A percentile compares a stretch with the other conserved stretches of the same genome.
phyloP scores from a whole-genome alignment of 2,888 invertebrate genomes.

The Crocallis elinguaria region DNA sequence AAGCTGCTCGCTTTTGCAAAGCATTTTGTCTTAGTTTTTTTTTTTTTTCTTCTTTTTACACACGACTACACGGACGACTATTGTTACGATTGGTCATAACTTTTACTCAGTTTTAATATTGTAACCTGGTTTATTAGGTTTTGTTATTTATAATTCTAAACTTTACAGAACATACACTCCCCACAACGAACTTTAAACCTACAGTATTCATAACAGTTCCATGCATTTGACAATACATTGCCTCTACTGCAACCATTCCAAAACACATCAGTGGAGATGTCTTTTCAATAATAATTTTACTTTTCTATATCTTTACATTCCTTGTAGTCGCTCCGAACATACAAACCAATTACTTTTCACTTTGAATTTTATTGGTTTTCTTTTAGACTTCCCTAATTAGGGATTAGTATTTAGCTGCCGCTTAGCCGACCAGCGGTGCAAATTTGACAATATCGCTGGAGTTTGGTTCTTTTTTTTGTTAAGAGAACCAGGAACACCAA shows the following conservation, averaged over 20 bases:
- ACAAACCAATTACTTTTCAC: constrained; percentile 42
- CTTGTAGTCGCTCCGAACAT: constrained; percentile 22
- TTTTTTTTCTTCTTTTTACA: constrained; percentile 57
- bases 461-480: constrained; percentile 54
- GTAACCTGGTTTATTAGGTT: constrained; percentile 8
- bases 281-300: constrained; percentile 1
- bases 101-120: constrained; percentile 10
- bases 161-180: constrained; percentile 2
- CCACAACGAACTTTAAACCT: constrained; percentile 1
- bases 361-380: constrained; percentile 42
- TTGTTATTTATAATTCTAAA: constrained; percentile 4
- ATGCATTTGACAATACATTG: neutral
- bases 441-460: constrained; percentile 60
- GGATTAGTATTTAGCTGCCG: constrained; percentile 58
- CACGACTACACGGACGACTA: constrained; percentile 51
- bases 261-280: constrained; percentile 19
- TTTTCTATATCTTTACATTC: constrained; percentile 29
- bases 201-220: neutral
- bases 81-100: constrained; percentile 34
- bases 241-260: constrained; percentile 18
- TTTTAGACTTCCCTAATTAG: constrained; percentile 53
- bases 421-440: constrained; percentile 75
- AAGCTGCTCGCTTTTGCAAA: constrained; percentile 83
- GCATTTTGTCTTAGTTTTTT: constrained; percentile 69
- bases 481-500: constrained; percentile 39